Percentiles rank a stretch among this genome's conserved stretches.
These are phyloP conservation scores for Epizoanthus illoricatus DNA, from an alignment of 92 coral and sea anemone species.

Conservation along the genomic window DNA sequence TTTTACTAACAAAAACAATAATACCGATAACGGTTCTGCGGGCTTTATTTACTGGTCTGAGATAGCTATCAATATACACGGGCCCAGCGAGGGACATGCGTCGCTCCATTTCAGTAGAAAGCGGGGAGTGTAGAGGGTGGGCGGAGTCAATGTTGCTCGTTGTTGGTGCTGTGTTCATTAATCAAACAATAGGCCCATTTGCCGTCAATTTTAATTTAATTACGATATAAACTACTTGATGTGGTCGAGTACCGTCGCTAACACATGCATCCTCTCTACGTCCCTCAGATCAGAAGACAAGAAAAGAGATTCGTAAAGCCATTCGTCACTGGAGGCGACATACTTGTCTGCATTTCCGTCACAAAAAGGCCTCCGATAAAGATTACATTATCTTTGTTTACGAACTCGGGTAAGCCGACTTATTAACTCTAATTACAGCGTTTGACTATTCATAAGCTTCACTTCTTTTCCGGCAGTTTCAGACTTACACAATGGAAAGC, in stretches of 20 bases:
- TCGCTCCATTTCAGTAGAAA: constrained; percentile 40
- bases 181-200: constrained; percentile 62
- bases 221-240: constrained; percentile 66
- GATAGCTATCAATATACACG: background rate
- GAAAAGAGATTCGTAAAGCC: constrained; percentile 80
- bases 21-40: background rate
- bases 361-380: constrained; percentile 74
- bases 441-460: constrained; percentile 40
- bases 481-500: constrained; percentile 37
- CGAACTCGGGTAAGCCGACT: constrained; percentile 88
- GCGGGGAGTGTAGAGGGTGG: constrained; percentile 68
- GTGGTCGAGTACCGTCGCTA: constrained; percentile 39
- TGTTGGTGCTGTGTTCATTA: constrained; percentile 62
- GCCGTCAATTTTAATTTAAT: constrained; percentile 84
- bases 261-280: constrained; percentile 34
- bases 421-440: constrained; percentile 23
- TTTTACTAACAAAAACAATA: background rate
- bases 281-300: constrained; percentile 64
- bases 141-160: constrained; percentile 68
- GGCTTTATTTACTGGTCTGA: background rate
- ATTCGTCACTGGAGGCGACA: constrained; percentile 88
- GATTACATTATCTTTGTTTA: constrained; percentile 91
- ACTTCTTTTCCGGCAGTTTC: constrained; percentile 42
- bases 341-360: constrained; percentile 93
- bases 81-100: background rate